These are phyloP conservation scores for Strongylocentrotus purpuratus DNA, from an alignment of 35 echinoderm and acorn worm genomes.

Conservation along the genomic window DNA sequence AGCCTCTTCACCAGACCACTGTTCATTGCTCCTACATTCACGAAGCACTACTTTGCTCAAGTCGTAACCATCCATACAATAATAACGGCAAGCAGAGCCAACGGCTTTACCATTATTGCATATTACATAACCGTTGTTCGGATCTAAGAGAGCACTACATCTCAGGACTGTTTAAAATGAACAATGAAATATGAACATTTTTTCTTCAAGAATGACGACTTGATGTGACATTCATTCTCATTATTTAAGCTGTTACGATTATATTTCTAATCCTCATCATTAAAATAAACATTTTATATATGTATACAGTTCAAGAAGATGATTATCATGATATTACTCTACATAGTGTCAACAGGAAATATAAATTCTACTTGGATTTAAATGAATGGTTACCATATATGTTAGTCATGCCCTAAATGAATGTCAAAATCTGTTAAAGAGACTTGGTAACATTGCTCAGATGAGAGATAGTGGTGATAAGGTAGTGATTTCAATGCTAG, in stretches of 20 bases:
- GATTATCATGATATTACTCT: neutral
- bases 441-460: too few relatives aligned
- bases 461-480: too few relatives aligned
- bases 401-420: too few relatives aligned
- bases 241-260: neutral
- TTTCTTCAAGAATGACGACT: neutral
- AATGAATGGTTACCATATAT: too few relatives aligned
- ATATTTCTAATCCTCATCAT: neutral
- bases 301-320: neutral
- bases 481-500: too few relatives aligned
- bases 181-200: neutral
- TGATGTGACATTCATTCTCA: too few relatives aligned
- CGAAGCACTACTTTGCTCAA: neutral
- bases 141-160: neutral
- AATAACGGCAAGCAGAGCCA: neutral
- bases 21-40: neutral
- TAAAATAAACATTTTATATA: neutral
- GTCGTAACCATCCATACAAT: neutral
- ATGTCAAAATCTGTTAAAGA: too few relatives aligned
- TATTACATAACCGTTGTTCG: neutral
- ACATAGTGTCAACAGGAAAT: too few relatives aligned
- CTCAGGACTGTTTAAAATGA: neutral
- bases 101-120: neutral
- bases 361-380: too few relatives aligned
- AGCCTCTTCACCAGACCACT: neutral